These are phyloP conservation scores for Grallaria varia DNA, from an alignment of 2,113 vertebrate genomes.

Conservation along the genomic window DNA sequence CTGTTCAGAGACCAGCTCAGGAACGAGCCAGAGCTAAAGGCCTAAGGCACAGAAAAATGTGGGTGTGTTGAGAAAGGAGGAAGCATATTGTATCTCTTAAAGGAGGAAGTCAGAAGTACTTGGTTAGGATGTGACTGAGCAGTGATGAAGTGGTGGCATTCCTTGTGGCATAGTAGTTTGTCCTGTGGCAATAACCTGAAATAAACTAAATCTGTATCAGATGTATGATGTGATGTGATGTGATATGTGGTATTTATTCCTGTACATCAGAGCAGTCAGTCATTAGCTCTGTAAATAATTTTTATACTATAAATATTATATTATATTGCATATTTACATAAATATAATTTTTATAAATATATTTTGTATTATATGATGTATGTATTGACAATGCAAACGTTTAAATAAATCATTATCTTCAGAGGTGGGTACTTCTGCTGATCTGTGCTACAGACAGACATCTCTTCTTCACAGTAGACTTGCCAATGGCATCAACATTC, in stretches of 20 bases:
- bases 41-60: not conserved
- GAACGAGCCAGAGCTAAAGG: not conserved
- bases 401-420: not conserved
- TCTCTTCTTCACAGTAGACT: not conserved
- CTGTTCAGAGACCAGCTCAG: too few species aligned
- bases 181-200: not conserved
- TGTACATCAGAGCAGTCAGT: not conserved
- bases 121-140: not conserved
- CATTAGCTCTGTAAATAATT: not conserved
- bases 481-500: not conserved
- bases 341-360: not conserved
- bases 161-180: not conserved
- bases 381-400: not conserved
- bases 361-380: not conserved
- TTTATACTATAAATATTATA: not conserved
- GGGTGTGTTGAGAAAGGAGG: not conserved
- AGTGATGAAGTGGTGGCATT: not conserved
- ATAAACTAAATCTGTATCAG: not conserved
- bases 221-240: not conserved
- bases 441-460: not conserved
- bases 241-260: not conserved
- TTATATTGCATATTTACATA: not conserved
- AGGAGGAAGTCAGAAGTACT: not conserved
- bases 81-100: rapidly evolving
- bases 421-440: not conserved